These are phyloP conservation scores for Gorsachius magnificus DNA, from an alignment of 2,797 vertebrate species.

Conservation along the genomic window DNA sequence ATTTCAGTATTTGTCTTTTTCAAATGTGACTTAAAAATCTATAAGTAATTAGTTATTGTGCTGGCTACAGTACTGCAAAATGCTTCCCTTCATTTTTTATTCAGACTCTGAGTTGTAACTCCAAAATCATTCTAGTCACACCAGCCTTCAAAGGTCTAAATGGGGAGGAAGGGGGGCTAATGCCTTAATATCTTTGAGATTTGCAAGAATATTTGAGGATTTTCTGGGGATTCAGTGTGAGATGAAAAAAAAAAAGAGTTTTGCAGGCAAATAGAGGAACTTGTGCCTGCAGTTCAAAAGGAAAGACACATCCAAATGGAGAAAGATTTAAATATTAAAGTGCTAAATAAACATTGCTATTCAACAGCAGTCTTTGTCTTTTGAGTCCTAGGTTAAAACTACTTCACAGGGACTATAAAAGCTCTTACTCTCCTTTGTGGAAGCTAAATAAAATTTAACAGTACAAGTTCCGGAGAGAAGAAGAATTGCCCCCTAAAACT, in stretches of 20 bases:
- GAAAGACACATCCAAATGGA: slow-evolving; percentile 60
- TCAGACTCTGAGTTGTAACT: slow-evolving; percentile 64
- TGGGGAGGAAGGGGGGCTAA: slow-evolving; percentile 68
- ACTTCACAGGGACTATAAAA: slow-evolving; percentile 44
- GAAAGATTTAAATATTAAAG: slow-evolving; percentile 68
- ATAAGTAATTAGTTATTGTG: slow-evolving; percentile 81
- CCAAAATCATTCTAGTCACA: slow-evolving; percentile 80
- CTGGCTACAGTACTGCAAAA: slow-evolving; percentile 55
- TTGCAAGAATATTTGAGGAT: slow-evolving; percentile 78
- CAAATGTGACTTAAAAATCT: slow-evolving; percentile 81
- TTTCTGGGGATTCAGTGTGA: slow-evolving; percentile 75
- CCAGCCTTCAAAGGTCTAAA: slow-evolving; percentile 78
- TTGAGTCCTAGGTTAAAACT: slow-evolving; percentile 59
- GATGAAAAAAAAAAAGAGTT: slow-evolving; percentile 60
- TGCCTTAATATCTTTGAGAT: slow-evolving; percentile 74
- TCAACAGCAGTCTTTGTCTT: slow-evolving; percentile 12
- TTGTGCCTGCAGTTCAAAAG: slow-evolving; percentile 71
- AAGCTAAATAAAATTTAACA: slow-evolving; percentile 44
- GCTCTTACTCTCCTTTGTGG: slow-evolving; percentile 20
- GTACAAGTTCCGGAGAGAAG: neutral
- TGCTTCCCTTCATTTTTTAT: slow-evolving; percentile 76
- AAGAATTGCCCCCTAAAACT: neutral
- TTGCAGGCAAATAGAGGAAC: slow-evolving; percentile 63
- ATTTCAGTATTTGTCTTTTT: slow-evolving; percentile 80
- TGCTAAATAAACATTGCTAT: slow-evolving; percentile 55